Evolutionary conservation across 2,113 vertebrate genomes (phyloP).

Genomic region (Engystomops pustulosus): DNA sequence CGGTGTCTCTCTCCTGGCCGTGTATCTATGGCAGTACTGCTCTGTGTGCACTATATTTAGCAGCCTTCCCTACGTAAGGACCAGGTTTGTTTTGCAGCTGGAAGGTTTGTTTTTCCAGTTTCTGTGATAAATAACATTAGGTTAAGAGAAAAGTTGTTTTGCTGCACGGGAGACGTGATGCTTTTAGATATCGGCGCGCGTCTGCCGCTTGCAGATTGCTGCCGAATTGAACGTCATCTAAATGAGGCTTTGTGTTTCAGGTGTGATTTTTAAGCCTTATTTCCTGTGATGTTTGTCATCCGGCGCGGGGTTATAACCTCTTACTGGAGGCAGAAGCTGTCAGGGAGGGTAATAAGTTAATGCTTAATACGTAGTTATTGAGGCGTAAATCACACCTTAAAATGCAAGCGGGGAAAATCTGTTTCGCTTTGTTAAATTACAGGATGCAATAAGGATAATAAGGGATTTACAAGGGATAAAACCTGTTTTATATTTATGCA

Average conservation of each 20-base stretch:
- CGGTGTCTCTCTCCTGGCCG: background rate
- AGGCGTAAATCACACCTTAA: slow-evolving; percentile 5
- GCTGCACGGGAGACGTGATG: background rate
- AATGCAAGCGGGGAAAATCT: too few species aligned
- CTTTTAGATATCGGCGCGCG: background rate
- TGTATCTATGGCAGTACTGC: slow-evolving; percentile 37
- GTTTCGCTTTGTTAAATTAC: too few species aligned
- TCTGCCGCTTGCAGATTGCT: background rate
- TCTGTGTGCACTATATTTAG: slow-evolving; percentile 48
- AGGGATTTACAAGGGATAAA: too few species aligned
- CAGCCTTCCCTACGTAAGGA: slow-evolving; percentile 1
- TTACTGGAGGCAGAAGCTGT: slow-evolving; percentile 8
- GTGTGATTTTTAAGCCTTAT: slow-evolving; percentile 13
- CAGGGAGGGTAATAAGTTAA: slow-evolving; percentile 21
- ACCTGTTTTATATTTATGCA: too few species aligned
- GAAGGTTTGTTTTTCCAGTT: slow-evolving; percentile 38
- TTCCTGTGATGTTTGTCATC: slow-evolving; percentile 4
- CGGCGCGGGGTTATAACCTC: background rate
- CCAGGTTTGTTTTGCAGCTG: background rate
- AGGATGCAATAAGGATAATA: too few species aligned
- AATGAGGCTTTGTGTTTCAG: slow-evolving; percentile 15
- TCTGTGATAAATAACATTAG: slow-evolving; percentile 39
- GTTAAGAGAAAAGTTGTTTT: slow-evolving; percentile 48
- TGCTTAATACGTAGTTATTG: background rate
- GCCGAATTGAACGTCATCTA: slow-evolving; percentile 16